phyloP scores from a whole-genome alignment of 2,113 vertebrate species.

The Melospiza melodia region DNA sequence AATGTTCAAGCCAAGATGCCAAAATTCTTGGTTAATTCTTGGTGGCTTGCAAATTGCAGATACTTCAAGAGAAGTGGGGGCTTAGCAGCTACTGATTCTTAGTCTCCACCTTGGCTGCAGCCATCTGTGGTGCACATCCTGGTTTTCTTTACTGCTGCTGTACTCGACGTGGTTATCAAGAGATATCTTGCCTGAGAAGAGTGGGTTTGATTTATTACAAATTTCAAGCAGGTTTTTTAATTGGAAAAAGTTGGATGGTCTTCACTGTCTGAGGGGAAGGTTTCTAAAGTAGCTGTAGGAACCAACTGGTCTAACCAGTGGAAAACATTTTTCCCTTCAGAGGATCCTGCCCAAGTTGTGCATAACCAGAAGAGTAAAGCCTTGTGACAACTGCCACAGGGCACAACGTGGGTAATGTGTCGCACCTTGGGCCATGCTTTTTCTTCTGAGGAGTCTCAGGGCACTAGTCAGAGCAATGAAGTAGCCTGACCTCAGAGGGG shows the following conservation, averaged over 20 bases:
- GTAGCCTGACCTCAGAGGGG: background rate
- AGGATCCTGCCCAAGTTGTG: slow-evolving; percentile 7
- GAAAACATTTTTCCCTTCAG: slow-evolving; percentile 9
- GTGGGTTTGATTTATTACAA: slow-evolving; percentile 29
- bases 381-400: background rate
- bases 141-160: background rate
- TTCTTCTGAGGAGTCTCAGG: background rate
- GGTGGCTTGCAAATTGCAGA: background rate
- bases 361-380: background rate
- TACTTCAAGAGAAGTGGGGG: background rate
- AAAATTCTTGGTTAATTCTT: background rate
- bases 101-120: background rate
- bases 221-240: slow-evolving; percentile 55
- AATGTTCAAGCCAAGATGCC: background rate
- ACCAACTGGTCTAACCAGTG: background rate
- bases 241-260: slow-evolving; percentile 1
- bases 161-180: slow-evolving; percentile 39
- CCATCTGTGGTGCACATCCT: background rate
- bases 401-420: background rate
- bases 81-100: background rate
- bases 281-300: background rate
- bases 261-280: background rate
- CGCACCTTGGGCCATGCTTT: background rate
- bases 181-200: slow-evolving; percentile 62
- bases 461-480: background rate